Evolutionary conservation across 2,113 vertebrate genomes (phyloP).

Genomic region (Lampris megalopsis): DNA sequence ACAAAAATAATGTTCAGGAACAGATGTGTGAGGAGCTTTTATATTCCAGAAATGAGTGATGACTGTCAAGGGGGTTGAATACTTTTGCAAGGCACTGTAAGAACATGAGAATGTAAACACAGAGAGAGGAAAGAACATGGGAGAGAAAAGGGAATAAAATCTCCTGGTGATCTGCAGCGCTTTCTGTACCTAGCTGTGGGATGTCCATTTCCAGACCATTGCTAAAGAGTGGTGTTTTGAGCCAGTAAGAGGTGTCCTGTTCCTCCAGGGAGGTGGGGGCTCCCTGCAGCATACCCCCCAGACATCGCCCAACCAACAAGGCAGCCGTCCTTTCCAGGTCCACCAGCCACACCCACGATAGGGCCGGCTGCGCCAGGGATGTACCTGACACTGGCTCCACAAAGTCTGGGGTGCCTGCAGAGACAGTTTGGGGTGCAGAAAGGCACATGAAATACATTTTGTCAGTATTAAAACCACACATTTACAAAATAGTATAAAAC

Average conservation of each 20-base stretch:
- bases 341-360: slow-evolving; percentile 97
- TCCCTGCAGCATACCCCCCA: slow-evolving; percentile 97
- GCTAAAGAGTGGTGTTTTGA: slow-evolving; percentile 94
- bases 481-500: no score
- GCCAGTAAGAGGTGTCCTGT: slow-evolving; percentile 93
- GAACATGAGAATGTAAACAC: no score
- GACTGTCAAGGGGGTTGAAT: no score
- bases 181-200: slow-evolving; percentile 88
- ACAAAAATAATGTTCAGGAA: no score
- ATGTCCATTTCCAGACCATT: slow-evolving; percentile 94
- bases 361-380: slow-evolving; percentile 85
- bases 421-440: background rate
- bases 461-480: background rate
- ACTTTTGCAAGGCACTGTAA: no score
- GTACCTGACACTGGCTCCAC: slow-evolving; percentile 86
- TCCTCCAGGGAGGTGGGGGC: slow-evolving; percentile 90
- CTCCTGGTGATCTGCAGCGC: no score
- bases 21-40: no score
- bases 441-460: background rate
- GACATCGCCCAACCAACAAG: slow-evolving; percentile 93
- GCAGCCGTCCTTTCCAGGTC: slow-evolving; percentile 95
- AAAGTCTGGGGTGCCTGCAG: slow-evolving; percentile 86
- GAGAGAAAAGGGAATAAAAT: no score
- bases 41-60: no score
- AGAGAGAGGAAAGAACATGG: no score